phyloP scores from a whole-genome alignment of 2,113 vertebrate genomes.

The Cebidichthys violaceus region DNA sequence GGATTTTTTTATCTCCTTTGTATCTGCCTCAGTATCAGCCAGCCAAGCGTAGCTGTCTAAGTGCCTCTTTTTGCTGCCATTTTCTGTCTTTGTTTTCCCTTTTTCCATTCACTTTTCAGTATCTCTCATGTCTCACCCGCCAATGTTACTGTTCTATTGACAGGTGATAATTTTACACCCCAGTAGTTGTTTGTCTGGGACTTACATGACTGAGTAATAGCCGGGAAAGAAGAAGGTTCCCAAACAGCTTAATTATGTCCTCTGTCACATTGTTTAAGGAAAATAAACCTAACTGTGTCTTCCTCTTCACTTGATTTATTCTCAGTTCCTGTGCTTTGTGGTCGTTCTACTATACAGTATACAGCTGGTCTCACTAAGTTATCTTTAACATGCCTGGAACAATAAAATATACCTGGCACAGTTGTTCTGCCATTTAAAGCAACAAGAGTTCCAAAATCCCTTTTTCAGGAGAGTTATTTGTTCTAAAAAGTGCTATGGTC shows the following conservation, averaged over 20 bases:
- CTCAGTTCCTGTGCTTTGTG: neutral
- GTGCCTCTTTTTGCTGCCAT: constrained; percentile 16
- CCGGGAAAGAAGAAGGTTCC: constrained; percentile 27
- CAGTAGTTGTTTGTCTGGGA: constrained; percentile 59
- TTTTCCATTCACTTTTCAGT: constrained; percentile 38
- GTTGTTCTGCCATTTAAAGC: neutral
- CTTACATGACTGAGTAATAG: constrained; percentile 60
- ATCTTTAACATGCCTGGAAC: neutral
- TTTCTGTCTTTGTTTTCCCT: constrained; percentile 25
- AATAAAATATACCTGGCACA: neutral
- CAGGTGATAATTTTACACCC: constrained; percentile 67
- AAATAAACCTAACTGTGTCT: constrained; percentile 57
- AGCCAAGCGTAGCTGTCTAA: constrained; percentile 30
- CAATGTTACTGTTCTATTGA: constrained; percentile 56
- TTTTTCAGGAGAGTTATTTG: neutral
- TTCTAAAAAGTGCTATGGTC: neutral
- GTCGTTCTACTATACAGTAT: neutral
- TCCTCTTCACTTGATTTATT: neutral
- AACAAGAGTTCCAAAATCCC: neutral
- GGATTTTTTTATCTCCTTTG: constrained; percentile 5
- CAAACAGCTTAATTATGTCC: constrained; percentile 66
- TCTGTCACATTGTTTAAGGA: constrained; percentile 69
- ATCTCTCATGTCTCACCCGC: constrained; percentile 23
- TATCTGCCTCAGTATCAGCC: constrained; percentile 7
- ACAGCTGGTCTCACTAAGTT: neutral